phyloP scores from a whole-genome alignment of 2,797 vertebrate genomes.

The Semaprochilodus insignis region DNA sequence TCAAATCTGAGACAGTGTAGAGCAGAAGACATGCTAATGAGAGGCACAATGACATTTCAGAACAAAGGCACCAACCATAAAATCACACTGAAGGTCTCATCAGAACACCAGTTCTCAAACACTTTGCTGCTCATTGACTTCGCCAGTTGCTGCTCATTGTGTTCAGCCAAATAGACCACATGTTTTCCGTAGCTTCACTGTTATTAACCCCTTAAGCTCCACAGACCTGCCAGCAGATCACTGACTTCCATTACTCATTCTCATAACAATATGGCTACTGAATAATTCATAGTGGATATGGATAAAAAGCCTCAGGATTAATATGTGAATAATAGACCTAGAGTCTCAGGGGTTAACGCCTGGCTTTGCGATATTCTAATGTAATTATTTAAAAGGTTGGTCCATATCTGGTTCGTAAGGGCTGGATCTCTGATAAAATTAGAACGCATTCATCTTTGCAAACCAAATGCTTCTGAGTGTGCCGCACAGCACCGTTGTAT shows the following conservation, averaged over 20 bases:
- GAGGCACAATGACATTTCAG: slow-evolving; percentile 62
- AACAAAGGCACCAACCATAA: slow-evolving; percentile 60
- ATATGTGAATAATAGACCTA: not conserved
- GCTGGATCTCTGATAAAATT: not conserved
- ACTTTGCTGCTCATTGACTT: not conserved
- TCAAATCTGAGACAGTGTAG: slow-evolving; percentile 55
- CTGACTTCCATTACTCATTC: not conserved
- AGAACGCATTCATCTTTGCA: not conserved
- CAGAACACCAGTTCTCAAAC: slow-evolving; percentile 40
- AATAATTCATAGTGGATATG: not conserved
- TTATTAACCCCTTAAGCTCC: not conserved
- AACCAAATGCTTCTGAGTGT: not conserved
- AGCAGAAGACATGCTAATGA: slow-evolving; percentile 71
- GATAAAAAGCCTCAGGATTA: not conserved
- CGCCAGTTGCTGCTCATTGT: not conserved
- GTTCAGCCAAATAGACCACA: not conserved
- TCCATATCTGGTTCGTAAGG: not conserved
- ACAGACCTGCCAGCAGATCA: not conserved
- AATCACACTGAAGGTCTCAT: slow-evolving; percentile 23
- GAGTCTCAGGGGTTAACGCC: not conserved
- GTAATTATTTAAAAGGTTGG: not conserved
- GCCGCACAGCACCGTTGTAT: not conserved
- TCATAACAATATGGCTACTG: not conserved
- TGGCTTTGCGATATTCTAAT: not conserved
- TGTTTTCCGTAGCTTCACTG: not conserved